These are phyloP conservation scores for Embidobia sp. DNA, from an alignment of 2,888 invertebrate genomes.

Conservation along the genomic window DNA sequence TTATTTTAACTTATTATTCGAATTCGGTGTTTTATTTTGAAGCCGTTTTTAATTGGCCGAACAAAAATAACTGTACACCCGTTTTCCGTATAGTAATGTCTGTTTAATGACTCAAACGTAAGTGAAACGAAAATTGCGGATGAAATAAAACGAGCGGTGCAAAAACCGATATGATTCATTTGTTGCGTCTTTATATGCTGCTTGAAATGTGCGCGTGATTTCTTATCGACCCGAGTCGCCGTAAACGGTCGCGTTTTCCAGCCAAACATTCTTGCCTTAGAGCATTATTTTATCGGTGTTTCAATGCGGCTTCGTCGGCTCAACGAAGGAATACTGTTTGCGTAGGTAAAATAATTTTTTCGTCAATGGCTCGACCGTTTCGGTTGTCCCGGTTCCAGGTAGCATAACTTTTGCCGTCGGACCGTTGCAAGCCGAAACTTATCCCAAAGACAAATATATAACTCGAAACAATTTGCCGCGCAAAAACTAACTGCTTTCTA, in stretches of 20 bases:
- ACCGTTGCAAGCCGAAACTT: conserved; percentile 5
- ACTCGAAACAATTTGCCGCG: background rate
- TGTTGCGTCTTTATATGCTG: background rate
- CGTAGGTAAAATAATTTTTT: conserved; percentile 1
- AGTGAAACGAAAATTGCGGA: too few species aligned
- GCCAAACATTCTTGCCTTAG: background rate
- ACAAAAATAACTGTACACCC: too few species aligned
- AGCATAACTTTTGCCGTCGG: conserved; percentile 25
- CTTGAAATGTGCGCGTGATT: conserved; percentile 10
- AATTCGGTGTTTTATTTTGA: too few species aligned
- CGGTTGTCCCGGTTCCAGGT: background rate
- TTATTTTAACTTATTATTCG: too few species aligned
- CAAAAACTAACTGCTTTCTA: too few species aligned
- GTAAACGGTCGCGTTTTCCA: background rate
- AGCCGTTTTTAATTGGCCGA: too few species aligned
- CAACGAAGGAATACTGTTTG: background rate
- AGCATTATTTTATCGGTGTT: conserved; percentile 11
- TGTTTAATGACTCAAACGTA: too few species aligned
- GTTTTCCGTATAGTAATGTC: too few species aligned
- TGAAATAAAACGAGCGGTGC: background rate
- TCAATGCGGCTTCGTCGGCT: background rate
- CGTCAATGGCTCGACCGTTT: conserved; percentile 4
- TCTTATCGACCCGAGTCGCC: background rate
- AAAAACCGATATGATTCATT: conserved; percentile 3
- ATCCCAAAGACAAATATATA: background rate